Evolutionary conservation across 92 coral and sea anemone species (phyloP).

Genomic region (Parazoanthus swiftii): DNA sequence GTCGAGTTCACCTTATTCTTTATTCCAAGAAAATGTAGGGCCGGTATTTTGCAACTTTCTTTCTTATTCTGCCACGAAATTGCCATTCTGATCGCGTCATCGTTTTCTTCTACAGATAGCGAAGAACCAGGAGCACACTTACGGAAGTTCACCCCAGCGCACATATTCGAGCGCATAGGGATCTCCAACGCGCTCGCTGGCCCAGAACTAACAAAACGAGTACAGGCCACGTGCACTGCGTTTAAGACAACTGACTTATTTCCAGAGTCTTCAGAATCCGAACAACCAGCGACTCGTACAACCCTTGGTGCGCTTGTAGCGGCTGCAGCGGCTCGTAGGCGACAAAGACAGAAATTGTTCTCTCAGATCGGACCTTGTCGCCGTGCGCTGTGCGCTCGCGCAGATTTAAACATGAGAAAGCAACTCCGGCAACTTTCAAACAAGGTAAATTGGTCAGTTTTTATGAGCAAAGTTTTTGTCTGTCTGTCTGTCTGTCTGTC

Average conservation of each 20-base stretch:
- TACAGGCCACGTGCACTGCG: slow-evolving; percentile 67
- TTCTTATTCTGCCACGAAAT: background rate
- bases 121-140: slow-evolving; percentile 90
- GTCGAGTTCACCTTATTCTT: background rate
- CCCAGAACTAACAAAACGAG: slow-evolving; percentile 81
- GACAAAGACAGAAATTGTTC: slow-evolving; percentile 73
- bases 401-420: slow-evolving; percentile 90
- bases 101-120: slow-evolving; percentile 42
- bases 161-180: slow-evolving; percentile 92
- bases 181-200: slow-evolving; percentile 89
- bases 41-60: too few species aligned
- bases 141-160: slow-evolving; percentile 85
- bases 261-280: slow-evolving; percentile 47
- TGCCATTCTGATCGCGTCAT: background rate
- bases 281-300: slow-evolving; percentile 22
- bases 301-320: slow-evolving; percentile 89
- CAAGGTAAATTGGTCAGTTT: slow-evolving; percentile 61
- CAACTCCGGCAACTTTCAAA: slow-evolving; percentile 82
- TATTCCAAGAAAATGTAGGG: too few species aligned
- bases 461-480: background rate
- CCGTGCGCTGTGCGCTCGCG: slow-evolving; percentile 95
- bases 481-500: too few species aligned
- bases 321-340: slow-evolving; percentile 84
- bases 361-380: slow-evolving; percentile 95
- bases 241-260: slow-evolving; percentile 35